A percentile compares a stretch with the other conserved stretches of the same genome.
Conservation (phyloP, 2,113 vertebrate species). For the Anthoscopus minutus region DNA sequence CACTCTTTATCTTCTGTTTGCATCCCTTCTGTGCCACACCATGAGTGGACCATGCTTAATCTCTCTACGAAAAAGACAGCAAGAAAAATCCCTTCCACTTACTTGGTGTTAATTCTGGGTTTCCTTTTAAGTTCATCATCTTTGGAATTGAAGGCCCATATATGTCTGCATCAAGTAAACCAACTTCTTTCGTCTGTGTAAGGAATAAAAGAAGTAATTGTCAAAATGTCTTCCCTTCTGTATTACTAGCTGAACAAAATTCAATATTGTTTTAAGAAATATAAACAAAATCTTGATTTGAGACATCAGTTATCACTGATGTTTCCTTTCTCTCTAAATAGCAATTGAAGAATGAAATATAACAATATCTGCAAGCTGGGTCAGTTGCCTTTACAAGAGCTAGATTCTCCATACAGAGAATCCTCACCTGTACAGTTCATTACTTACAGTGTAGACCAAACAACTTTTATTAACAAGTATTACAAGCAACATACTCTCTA, state of each 20-base stretch:
- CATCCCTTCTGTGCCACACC: neutral
- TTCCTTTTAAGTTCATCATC: constrained; percentile 96
- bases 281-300: neutral
- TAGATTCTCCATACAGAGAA: neutral
- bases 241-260: neutral
- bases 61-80: neutral
- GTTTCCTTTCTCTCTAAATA: neutral
- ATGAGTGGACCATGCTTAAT: neutral
- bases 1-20: neutral
- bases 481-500: neutral
- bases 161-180: constrained; percentile 91
- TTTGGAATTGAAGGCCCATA: constrained; percentile 92
- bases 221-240: neutral
- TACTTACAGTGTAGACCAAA: neutral
- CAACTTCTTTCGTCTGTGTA: constrained; percentile 80
- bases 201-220: neutral
- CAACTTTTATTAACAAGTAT: neutral
- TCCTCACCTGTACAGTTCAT: neutral
- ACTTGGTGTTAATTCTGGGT: constrained; percentile 87
- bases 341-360: neutral
- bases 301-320: neutral
- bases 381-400: neutral
- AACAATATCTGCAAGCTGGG: neutral
- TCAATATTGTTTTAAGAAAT: neutral
- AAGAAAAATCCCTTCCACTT: constrained; percentile 50